A percentile compares a stretch with the other conserved stretches of the same genome.
These are phyloP conservation scores for Macaca nemestrina DNA, from an alignment of 2,113 vertebrate species.

Conservation along the genomic window DNA sequence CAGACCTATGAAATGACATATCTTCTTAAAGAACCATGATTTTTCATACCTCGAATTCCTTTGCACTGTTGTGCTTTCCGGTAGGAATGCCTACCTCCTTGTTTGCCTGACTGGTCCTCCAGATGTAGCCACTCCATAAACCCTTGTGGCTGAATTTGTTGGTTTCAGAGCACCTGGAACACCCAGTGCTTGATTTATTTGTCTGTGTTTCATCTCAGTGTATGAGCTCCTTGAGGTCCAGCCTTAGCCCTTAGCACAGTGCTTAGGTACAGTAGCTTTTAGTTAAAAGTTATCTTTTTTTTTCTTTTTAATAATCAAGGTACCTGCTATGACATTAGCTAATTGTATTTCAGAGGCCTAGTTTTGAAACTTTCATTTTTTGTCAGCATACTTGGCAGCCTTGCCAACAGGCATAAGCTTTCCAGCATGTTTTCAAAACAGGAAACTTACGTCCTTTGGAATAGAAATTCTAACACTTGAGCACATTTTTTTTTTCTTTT, in stretches of 20 bases:
- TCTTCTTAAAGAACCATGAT: not conserved
- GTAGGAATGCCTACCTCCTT: not conserved
- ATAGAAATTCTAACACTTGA: not conserved
- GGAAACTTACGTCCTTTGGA: not conserved
- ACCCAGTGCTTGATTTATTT: not conserved
- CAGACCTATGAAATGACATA: not conserved
- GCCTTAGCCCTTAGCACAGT: not conserved
- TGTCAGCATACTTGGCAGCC: not conserved
- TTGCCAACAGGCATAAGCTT: not conserved
- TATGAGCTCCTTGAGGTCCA: not conserved
- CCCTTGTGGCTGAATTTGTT: not conserved
- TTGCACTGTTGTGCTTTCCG: not conserved
- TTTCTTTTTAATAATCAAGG: not conserved
- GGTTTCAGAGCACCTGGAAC: not conserved
- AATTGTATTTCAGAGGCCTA: not conserved
- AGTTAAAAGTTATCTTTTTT: not conserved
- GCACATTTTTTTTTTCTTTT: too few species aligned
- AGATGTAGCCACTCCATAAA: not conserved
- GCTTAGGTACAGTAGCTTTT: not conserved
- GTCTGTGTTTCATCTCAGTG: not conserved
- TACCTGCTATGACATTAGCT: not conserved
- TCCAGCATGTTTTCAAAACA: not conserved
- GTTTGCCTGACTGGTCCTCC: not conserved
- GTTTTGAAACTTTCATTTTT: constrained; percentile 10
- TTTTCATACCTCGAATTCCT: not conserved